phyloP scores from a whole-genome alignment of 2,797 vertebrate species.

The Silurus aristotelis region DNA sequence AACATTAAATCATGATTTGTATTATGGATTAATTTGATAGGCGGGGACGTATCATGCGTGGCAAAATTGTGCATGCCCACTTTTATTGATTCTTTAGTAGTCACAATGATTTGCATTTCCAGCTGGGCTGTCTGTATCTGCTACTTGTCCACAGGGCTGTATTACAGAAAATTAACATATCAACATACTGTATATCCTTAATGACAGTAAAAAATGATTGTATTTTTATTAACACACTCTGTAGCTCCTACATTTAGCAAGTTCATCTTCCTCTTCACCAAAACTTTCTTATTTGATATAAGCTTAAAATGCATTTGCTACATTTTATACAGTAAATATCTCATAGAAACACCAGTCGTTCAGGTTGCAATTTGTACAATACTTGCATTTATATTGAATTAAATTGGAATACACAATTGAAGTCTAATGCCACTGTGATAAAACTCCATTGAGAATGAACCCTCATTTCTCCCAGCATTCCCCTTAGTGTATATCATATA shows the following conservation, averaged over 20 bases:
- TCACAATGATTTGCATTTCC: neutral
- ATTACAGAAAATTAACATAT: neutral
- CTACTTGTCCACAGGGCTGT: neutral
- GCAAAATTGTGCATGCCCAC: neutral
- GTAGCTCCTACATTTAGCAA: neutral
- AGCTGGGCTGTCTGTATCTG: neutral
- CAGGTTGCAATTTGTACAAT: neutral
- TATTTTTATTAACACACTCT: neutral
- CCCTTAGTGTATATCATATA: neutral
- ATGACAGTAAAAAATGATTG: neutral
- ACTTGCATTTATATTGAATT: neutral
- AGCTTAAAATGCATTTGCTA: neutral
- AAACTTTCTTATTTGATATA: neutral
- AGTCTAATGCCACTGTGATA: neutral
- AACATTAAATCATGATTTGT: too few relatives aligned
- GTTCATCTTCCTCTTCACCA: neutral
- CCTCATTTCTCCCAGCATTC: neutral
- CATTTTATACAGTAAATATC: neutral
- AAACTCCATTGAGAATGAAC: neutral
- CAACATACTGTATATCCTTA: neutral
- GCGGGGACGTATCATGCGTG: neutral
- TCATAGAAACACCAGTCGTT: neutral
- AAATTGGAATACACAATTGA: neutral
- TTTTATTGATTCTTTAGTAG: neutral
- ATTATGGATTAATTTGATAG: neutral